These are phyloP conservation scores for Pterocles burchelli DNA, from an alignment of 2,113 vertebrate species.

Conservation along the genomic window DNA sequence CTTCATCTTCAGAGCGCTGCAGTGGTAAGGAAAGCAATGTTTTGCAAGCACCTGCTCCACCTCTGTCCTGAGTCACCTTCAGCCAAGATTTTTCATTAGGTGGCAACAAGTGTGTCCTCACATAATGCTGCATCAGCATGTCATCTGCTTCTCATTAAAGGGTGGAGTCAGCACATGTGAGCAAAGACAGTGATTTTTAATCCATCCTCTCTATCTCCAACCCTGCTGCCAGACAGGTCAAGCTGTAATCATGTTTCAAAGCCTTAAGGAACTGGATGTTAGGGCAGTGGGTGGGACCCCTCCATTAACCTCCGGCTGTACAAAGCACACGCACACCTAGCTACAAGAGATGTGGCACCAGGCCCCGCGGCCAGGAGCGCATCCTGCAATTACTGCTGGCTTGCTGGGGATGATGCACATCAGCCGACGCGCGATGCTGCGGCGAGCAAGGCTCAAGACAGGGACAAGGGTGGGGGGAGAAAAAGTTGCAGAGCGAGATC, in stretches of 20 bases:
- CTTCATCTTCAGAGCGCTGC: conserved; percentile 27
- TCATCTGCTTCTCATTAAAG: not conserved
- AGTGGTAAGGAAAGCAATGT: not conserved
- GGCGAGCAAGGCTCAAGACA: not conserved
- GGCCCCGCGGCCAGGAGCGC: rapidly evolving
- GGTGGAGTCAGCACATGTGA: not conserved
- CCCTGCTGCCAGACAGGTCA: not conserved
- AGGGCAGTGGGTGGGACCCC: not conserved
- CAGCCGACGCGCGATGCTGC: not conserved
- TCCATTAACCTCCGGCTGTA: not conserved
- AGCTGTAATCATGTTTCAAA: not conserved
- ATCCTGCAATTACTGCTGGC: not conserved
- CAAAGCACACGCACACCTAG: not conserved
- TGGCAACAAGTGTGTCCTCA: not conserved
- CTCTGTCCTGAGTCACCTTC: not conserved
- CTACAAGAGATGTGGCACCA: not conserved
- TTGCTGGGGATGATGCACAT: not conserved
- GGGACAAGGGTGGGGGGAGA: not conserved
- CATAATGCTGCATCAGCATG: not conserved
- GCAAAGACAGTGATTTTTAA: not conserved
- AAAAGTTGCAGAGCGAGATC: not conserved
- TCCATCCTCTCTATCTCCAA: not conserved
- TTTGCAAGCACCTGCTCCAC: conserved; percentile 38
- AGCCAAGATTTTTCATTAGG: not conserved
- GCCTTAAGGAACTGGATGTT: not conserved